Base-by-base conservation (phyloP, 2,888 invertebrate genomes). In the Disparrhopalites patrizii region DNA sequence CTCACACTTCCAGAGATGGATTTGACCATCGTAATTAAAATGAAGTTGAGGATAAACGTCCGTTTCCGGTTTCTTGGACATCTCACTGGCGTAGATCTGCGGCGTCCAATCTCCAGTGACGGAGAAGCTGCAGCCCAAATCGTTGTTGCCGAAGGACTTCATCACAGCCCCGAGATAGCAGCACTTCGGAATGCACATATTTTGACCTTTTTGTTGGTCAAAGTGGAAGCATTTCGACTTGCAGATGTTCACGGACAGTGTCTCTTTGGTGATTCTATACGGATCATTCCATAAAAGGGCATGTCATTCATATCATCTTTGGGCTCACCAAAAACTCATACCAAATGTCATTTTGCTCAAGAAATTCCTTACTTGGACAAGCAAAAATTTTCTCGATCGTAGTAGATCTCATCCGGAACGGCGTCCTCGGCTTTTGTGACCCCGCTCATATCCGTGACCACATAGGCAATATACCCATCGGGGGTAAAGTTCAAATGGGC, bases 181-280 rank as follows among this genome's bases (percentile, higher is more conserved):
- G 31, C 54, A 55, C 33, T 55, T 55, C 3, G 54, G 20, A 31
- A 55, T 55, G 31, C 54, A 55, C 4, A 55, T 25, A 20, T 55
- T 28, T 15, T 10, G 3, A 8, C 54, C 54, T 31, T 33, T 30
- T 13, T 10, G 31, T 3, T 31, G 5, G 18, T 31, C 31, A 1
- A 33, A 8, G 30, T 20, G 30, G 28, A 31, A 31, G 33, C 54
- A 55, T 30, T 28, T 20, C 4, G 54, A 55, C 33, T 30, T 31
- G 31, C 54, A 55, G 2, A 31, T n/a, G 7, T 31, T 3, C 1
- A 55, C 54, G 3, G 47, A 15, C 2, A 47, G 3, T 8, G 47
- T 23, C 7, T 47, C 47, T 13, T 47, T n/a, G n/a, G 18, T 23
- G n/a, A 47, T 47, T 20, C 47, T 47, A 43, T 4, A 43, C 5